Conservation (phyloP, 2,797 vertebrate genomes). For the Xenops minutus region DNA sequence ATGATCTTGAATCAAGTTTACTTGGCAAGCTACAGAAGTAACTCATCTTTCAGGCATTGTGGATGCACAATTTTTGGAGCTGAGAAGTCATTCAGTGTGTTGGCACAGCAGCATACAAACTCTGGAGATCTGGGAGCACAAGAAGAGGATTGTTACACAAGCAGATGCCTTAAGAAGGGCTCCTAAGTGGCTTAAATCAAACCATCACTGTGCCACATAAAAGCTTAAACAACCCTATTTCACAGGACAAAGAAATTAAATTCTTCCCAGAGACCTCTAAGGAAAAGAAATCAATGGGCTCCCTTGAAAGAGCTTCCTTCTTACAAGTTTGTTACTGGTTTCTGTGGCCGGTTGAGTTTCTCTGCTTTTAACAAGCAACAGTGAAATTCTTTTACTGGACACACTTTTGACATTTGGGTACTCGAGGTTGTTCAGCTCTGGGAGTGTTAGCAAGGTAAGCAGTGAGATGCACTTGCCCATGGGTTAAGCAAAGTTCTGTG, state of each 20-base stretch:
- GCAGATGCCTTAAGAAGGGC: neutral
- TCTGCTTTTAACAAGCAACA: neutral
- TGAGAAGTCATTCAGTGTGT: neutral
- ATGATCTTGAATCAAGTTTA: neutral
- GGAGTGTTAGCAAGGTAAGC: neutral
- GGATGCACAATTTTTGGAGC: neutral
- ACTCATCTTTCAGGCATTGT: neutral
- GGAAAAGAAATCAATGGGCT: neutral
- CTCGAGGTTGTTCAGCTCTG: accelerated
- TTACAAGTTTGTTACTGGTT: neutral
- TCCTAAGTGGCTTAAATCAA: neutral
- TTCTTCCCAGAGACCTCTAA: neutral
- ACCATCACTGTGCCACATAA: neutral
- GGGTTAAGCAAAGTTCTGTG: neutral
- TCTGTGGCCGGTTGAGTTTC: neutral
- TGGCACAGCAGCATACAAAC: neutral
- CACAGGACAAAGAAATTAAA: neutral
- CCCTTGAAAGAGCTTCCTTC: neutral
- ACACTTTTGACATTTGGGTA: accelerated
- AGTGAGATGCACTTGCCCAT: neutral
- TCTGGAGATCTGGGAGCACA: neutral
- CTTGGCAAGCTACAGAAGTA: neutral
- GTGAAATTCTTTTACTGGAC: neutral
- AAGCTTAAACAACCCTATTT: neutral
- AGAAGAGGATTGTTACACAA: neutral